Evolutionary conservation across 1,140 invertebrate genomes (phyloP), one percentile per base, ranked within the genome.

Genomic region (Notospermus geniculatus): DNA sequence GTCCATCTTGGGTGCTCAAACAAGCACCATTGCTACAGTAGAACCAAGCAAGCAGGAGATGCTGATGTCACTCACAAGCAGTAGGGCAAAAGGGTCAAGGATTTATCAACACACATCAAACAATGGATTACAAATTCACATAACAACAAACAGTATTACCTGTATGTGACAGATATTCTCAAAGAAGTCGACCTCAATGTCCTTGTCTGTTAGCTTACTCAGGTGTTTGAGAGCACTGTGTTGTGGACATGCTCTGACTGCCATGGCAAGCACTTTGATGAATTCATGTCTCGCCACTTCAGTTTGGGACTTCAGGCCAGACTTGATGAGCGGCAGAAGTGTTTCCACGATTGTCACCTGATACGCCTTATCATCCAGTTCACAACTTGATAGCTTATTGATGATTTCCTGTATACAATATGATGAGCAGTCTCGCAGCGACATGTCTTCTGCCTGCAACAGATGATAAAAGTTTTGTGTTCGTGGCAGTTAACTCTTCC

Each of bases 151-250:
- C 15, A 22, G n/a, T 23, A 52, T 61, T 59, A 80, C 75, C 79
- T 86, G 85, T 54, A 86, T 83, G 83, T 98, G 95, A 36, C 87
- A 85, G 67, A 95, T 89, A 73, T 96, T 97, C 68, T 95, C 91
- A 74, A 95, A 98, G 82, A 97, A 95, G 79, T 97, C 93, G 0
- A 91, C 87, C 77, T 98, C 94, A 0, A 83, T 77, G 76, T 97
- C 92, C 69, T 87, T 86, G 74, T 91, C 88, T 0, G 85, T 84
- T 1, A 95, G 81, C 19, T 84, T 76, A 1, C 85, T 80, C 29
- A 97, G 83, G 80, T 95, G 92, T n/a, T 84, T 82, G 57, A 79
- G 78, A 27, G 60, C 62, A 9, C 59, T 39, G 52, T 7, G 93
- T 75, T 9, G 89, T 81, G 29, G 88, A 85, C 82, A 94, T 86